phyloP scores from a whole-genome alignment of 2,113 vertebrate species.

The Apodemus sylvaticus region DNA sequence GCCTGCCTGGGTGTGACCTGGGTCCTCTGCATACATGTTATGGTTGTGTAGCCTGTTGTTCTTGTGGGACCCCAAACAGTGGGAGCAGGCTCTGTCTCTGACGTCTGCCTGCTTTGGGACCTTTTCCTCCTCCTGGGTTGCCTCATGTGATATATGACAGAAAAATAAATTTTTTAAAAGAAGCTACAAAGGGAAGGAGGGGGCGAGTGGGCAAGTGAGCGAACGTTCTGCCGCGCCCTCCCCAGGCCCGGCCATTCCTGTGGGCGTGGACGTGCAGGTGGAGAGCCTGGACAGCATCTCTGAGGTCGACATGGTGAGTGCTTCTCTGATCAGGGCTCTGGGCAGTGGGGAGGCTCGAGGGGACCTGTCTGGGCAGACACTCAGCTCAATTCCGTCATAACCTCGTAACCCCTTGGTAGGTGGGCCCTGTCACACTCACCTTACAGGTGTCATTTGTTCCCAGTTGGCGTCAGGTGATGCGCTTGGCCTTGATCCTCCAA shows the following conservation, averaged over 20 bases:
- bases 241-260: constrained; percentile 95
- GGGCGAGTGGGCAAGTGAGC: background rate
- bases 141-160: background rate
- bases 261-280: constrained; percentile 96
- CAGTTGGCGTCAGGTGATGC: background rate
- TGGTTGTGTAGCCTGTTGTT: background rate
- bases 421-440: background rate
- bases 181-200: background rate
- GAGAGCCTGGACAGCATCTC: constrained; percentile 98
- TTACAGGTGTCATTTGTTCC: background rate
- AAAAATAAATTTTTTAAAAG: background rate
- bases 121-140: background rate
- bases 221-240: background rate
- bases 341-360: fast-evolving
- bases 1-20: background rate
- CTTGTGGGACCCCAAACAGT: background rate
- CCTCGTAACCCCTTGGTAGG: background rate
- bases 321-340: background rate
- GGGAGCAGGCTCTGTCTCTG: background rate
- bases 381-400: background rate
- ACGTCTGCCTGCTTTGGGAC: background rate
- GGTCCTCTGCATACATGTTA: background rate
- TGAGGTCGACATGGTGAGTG: constrained; percentile 96
- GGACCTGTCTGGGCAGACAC: background rate
- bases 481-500: background rate